A percentile compares a stretch with the other conserved stretches of the same genome.
These are phyloP conservation scores for Cistogaster globosa DNA, from an alignment of 2,888 invertebrate genomes.

Conservation along the genomic window DNA sequence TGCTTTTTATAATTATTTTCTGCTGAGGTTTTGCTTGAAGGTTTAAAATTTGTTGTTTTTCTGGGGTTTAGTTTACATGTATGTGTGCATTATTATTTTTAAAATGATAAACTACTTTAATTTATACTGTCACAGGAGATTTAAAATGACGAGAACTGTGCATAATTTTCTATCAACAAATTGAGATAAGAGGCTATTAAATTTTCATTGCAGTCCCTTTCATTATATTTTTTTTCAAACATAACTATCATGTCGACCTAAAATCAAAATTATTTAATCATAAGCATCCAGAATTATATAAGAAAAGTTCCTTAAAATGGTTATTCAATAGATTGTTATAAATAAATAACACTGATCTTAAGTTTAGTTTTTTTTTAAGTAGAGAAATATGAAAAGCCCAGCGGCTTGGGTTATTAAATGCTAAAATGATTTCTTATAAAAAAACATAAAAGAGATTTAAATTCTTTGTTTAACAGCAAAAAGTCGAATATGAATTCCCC, in stretches of 20 bases:
- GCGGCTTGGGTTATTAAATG: no score
- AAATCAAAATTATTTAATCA: not conserved
- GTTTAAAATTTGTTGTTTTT: not conserved
- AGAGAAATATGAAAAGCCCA: no score
- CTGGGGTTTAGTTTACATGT: not conserved
- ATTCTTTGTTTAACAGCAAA: no score
- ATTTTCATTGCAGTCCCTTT: not conserved
- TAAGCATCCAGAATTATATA: no score
- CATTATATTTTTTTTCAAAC: not conserved
- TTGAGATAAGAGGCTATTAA: constrained; percentile 29
- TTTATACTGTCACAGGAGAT: constrained; percentile 48
- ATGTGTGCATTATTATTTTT: not conserved
- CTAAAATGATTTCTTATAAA: no score
- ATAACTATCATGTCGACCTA: constrained; percentile 35
- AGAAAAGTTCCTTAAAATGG: no score
- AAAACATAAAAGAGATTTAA: no score
- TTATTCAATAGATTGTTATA: no score
- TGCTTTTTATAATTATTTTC: not conserved
- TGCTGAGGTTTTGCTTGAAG: not conserved
- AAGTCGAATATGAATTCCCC: no score
- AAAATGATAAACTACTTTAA: constrained; percentile 69
- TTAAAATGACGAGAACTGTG: constrained; percentile 13
- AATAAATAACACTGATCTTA: no score
- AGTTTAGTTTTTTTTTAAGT: no score
- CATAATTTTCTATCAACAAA: constrained; percentile 29